A percentile compares a stretch with the other conserved stretches of the same genome.
These are phyloP conservation scores for Hipparchia sbordonii DNA, from an alignment of 2,888 invertebrate genomes.

Conservation along the genomic window DNA sequence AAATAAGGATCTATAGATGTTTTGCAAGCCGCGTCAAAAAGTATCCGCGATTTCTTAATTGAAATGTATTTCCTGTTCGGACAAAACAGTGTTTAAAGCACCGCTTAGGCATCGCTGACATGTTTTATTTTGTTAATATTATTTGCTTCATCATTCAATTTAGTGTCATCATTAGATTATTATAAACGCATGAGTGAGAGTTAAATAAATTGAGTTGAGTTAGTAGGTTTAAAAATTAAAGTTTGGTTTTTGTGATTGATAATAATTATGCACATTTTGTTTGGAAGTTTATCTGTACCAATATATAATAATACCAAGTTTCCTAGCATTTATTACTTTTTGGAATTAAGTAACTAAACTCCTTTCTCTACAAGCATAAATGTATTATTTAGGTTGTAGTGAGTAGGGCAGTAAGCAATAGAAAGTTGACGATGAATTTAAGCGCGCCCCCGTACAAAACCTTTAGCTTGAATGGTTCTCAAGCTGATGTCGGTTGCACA, in stretches of 20 bases:
- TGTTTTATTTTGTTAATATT: constrained; percentile 55
- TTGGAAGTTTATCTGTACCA: background rate
- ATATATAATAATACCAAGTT: no score
- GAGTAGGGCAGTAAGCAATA: background rate
- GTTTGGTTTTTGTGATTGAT: constrained; percentile 10
- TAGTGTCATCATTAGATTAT: constrained; percentile 28
- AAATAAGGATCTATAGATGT: background rate
- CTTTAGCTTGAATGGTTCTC: no score
- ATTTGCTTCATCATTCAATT: constrained; percentile 69
- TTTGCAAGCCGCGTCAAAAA: background rate
- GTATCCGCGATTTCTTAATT: background rate
- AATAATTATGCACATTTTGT: constrained; percentile 1
- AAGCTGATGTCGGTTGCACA: no score
- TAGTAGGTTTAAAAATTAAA: background rate
- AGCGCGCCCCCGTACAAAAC: no score
- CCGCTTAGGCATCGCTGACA: constrained; percentile 74
- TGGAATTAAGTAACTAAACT: background rate
- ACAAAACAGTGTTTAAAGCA: constrained; percentile 67
- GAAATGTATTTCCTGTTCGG: background rate
- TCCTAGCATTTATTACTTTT: no score
- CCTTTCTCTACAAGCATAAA: background rate
- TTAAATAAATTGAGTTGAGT: background rate
- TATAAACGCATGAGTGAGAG: constrained; percentile 25
- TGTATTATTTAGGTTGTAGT: background rate
- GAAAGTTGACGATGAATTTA: background rate